Conservation (phyloP, 2,113 vertebrate species). For the Hirundichthys speculiger region DNA sequence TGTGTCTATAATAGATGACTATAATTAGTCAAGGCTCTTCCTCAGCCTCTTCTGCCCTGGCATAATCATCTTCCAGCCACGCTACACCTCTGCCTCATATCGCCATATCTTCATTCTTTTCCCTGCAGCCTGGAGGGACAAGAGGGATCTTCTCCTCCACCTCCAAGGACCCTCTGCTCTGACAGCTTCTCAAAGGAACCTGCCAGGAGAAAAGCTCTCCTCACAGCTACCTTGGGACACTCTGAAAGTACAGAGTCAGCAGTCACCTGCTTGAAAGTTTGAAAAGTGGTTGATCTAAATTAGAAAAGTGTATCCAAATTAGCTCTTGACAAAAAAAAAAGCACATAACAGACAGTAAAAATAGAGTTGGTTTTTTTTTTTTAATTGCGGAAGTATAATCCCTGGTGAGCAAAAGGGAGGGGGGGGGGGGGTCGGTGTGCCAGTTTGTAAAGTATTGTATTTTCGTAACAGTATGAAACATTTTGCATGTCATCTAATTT, state of each 20-base stretch:
- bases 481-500: too few species aligned
- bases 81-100: constrained; percentile 80
- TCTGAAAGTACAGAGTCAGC: not conserved
- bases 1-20: constrained; percentile 99
- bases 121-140: constrained; percentile 59
- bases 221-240: constrained; percentile 11
- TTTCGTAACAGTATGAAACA: too few species aligned
- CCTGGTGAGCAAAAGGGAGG: too few species aligned
- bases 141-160: constrained; percentile 58
- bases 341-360: too few species aligned
- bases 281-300: not conserved
- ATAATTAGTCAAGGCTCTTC: constrained; percentile 99
- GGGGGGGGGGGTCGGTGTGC: too few species aligned
- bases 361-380: too few species aligned
- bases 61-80: constrained; percentile 75
- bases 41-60: constrained; percentile 86
- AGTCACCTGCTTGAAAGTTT: not conserved
- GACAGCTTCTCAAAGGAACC: constrained; percentile 45
- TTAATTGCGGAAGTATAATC: too few species aligned
- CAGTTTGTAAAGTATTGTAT: too few species aligned
- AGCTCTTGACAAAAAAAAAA: not conserved
- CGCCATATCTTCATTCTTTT: constrained; percentile 69
- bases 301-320: not conserved
- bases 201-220: constrained; percentile 30
- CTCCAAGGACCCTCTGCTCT: constrained; percentile 45